Evolutionary conservation across 2,113 vertebrate genomes (phyloP), one percentile per base, ranked within the genome.

Genomic region (Chionomys nivalis): DNA sequence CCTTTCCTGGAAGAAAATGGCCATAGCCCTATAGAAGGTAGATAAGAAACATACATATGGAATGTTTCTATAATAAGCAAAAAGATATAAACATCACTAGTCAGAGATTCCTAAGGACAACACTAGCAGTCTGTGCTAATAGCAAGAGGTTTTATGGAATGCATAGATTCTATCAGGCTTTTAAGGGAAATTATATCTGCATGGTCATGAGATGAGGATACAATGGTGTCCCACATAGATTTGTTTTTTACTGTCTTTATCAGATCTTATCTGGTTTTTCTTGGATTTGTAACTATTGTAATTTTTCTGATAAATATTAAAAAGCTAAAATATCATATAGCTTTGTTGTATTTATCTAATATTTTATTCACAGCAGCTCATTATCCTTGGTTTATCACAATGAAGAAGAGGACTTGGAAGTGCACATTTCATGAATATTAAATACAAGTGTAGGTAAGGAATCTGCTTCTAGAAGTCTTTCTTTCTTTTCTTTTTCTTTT

Each of bases 361-460:
- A 13, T 47, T 79, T 94, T 81, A 36, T 72, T 96, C 82, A 78
- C 85, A 89, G 90, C 49, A 90, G 1, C 12, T n/a, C 55, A 96
- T 81, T 63, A 49, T 33, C 36, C 12, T 52, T 88, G 52, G 21
- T 52, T 11, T 55, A 47, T 19, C 9, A 82, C 36, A 89, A 21
- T 58, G 6, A 82, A 73, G 5, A 68, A 9, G 82, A 77, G 7
- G 63, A 23, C 42, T 39, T 4, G 3, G 14, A 1, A 63, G 3
- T 66, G 3, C 21, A 26, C 0, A 49, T 31, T 47, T 83, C 52
- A 66, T n/a, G 61, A 36, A 19, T 49, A 52, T 3, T 88, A 58
- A 91, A 76, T 24, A 9, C 58, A 86, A 44, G 17, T 21, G 2
- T 28, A 90, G 39, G 36, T 79, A 24, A 87, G 58, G 7, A 79